These are phyloP conservation scores for Oryzias celebensis DNA, from an alignment of 2,113 vertebrate species.

Conservation along the genomic window DNA sequence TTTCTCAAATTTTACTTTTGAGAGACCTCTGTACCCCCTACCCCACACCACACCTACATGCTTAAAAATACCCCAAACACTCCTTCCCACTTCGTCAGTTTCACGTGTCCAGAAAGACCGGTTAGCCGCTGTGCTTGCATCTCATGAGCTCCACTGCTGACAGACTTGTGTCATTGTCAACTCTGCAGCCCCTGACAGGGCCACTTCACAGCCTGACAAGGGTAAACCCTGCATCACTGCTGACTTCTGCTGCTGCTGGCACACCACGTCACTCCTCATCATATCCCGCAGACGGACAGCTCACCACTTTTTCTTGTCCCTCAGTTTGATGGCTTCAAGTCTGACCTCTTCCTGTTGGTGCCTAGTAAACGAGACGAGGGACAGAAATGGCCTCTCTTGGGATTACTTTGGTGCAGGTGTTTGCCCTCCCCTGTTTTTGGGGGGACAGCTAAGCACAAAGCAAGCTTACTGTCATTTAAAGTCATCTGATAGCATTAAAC, in stretches of 20 bases:
- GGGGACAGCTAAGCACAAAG: not conserved
- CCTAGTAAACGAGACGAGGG: not conserved
- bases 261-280: conserved; percentile 44
- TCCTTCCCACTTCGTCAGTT: conserved; percentile 7
- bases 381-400: conserved; percentile 7
- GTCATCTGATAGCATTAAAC: not conserved
- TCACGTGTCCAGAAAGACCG: conserved; percentile 8
- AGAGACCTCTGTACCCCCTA: too few species aligned
- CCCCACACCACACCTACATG: not conserved
- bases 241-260: conserved; percentile 33
- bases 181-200: conserved; percentile 28
- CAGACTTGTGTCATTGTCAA: conserved; percentile 36
- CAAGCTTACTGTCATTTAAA: not conserved
- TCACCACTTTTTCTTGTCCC: conserved; percentile 11
- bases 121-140: conserved; percentile 25
- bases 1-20: too few species aligned
- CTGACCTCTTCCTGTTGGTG: conserved; percentile 3
- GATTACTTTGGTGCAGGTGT: not conserved
- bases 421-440: not conserved
- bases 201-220: conserved; percentile 42
- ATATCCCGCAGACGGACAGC: conserved; percentile 15
- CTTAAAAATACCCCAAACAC: not conserved
- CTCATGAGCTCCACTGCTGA: conserved; percentile 19
- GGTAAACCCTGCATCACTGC: conserved; percentile 57
- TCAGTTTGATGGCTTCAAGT: not conserved